Evolutionary conservation across 2,888 invertebrate genomes (phyloP).

Genomic region (Scaeva pyrastri): DNA sequence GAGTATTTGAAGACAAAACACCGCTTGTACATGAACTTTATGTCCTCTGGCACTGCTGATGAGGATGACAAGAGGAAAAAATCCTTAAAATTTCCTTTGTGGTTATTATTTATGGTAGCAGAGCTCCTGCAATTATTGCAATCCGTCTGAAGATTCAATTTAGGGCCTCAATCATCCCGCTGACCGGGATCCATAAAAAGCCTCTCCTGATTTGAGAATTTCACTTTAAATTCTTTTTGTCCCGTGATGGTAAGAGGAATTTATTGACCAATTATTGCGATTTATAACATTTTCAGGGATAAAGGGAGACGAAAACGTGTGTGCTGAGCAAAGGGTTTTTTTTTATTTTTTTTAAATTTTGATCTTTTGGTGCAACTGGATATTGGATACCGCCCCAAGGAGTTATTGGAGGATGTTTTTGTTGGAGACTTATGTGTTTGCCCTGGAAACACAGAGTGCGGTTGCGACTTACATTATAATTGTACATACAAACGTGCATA

Average conservation of each 20-base stretch:
- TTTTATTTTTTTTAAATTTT: not conserved
- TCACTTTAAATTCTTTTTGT: slow-evolving; percentile 1
- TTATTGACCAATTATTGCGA: slow-evolving; percentile 72
- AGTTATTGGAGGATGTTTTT: slow-evolving; percentile 36
- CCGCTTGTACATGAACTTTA: slow-evolving; percentile 28
- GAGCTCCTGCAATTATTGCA: slow-evolving; percentile 63
- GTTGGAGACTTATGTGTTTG: not conserved
- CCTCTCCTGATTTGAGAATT: slow-evolving; percentile 33
- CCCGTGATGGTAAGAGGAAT: slow-evolving; percentile 36
- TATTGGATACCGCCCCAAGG: slow-evolving; percentile 52
- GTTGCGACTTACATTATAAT: not conserved
- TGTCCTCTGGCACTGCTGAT: not conserved
- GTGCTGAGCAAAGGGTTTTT: not conserved
- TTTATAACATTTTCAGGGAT: slow-evolving; percentile 47
- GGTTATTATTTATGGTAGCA: slow-evolving; percentile 52
- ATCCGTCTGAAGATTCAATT: slow-evolving; percentile 70
- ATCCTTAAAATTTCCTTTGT: not conserved
- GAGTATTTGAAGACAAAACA: slow-evolving; percentile 5
- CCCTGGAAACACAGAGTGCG: slow-evolving; percentile 8
- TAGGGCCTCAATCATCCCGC: slow-evolving; percentile 58
- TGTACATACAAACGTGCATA: not conserved
- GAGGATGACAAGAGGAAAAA: not conserved
- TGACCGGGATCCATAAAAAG: slow-evolving; percentile 31
- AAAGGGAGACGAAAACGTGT: slow-evolving; percentile 45
- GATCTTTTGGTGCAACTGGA: slow-evolving; percentile 21